These are phyloP conservation scores for Diploptera punctata DNA, from an alignment of 2,888 invertebrate genomes.

Conservation along the genomic window DNA sequence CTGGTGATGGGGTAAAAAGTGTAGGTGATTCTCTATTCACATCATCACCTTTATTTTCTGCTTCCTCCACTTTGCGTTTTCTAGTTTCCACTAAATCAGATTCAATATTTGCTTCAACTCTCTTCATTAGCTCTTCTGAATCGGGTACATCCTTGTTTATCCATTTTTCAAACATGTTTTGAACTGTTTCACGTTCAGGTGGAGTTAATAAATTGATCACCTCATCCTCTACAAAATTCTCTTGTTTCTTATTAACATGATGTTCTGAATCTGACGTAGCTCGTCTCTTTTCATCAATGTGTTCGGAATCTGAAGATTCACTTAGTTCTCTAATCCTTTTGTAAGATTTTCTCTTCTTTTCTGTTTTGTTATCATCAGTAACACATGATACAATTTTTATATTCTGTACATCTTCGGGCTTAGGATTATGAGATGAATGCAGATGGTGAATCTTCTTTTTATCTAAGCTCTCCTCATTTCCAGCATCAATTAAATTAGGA, in stretches of 20 bases:
- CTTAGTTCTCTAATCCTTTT: not conserved
- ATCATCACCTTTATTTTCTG: not conserved
- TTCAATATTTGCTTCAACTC: constrained; percentile 16
- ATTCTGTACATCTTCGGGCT: no score
- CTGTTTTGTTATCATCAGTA: no score
- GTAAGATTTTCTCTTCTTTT: not conserved
- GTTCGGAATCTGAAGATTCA: not conserved
- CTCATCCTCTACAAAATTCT: not conserved
- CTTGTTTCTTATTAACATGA: not conserved
- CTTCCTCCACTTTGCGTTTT: not conserved
- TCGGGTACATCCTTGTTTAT: not conserved
- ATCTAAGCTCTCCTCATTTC: not conserved
- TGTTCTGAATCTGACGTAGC: not conserved
- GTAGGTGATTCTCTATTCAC: not conserved
- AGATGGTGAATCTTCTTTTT: not conserved
- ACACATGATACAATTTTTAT: no score
- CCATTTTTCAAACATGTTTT: not conserved
- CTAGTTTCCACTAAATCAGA: constrained; percentile 13
- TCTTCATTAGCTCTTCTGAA: constrained; percentile 15
- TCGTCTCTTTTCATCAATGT: not conserved
- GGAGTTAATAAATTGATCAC: constrained; percentile 1
- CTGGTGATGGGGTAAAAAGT: constrained; percentile 11
- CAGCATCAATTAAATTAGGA: not conserved
- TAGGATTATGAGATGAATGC: no score
- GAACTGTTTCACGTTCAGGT: not conserved